Percentiles rank a stretch among this genome's conserved stretches.
Conservation (phyloP, 2,797 vertebrate species). For the Coranthus polyacanthus region DNA sequence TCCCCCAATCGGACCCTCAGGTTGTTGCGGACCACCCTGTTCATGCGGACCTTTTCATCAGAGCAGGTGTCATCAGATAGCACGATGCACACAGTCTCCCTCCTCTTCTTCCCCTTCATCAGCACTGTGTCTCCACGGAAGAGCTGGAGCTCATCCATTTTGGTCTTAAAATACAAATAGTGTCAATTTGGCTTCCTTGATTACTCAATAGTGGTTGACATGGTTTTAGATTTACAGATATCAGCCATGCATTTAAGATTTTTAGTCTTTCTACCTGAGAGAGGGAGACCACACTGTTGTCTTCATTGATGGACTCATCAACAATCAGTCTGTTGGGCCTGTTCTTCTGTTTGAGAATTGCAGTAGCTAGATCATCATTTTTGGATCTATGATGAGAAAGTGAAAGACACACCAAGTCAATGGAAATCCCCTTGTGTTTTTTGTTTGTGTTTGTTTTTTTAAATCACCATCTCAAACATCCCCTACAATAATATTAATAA, state of each 20-base stretch:
- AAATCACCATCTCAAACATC: not conserved
- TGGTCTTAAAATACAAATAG: conserved; percentile 86
- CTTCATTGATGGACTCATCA: conserved; percentile 99
- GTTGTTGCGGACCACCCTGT: conserved; percentile 98
- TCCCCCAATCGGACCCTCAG: conserved; percentile 96
- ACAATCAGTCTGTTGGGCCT: conserved; percentile 98
- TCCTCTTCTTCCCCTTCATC: conserved; percentile 98
- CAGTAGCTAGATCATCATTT: conserved; percentile 97
- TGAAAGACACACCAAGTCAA: not conserved
- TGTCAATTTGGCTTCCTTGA: no score
- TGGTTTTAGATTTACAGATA: not conserved
- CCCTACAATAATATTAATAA: not conserved
- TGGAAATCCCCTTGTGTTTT: no score
- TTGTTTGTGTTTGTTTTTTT: not conserved
- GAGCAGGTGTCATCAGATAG: conserved; percentile 98
- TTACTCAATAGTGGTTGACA: not conserved
- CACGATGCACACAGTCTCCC: conserved; percentile 98
- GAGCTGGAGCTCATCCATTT: conserved; percentile 98
- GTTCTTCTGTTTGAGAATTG: conserved; percentile 99
- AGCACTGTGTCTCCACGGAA: conserved; percentile 99
- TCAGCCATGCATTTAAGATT: not conserved
- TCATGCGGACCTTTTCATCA: conserved; percentile 99
- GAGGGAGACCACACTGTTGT: conserved; percentile 98
- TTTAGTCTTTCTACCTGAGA: conserved; percentile 87
- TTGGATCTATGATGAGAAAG: conserved; percentile 87